phyloP scores from a whole-genome alignment of 2,797 vertebrate species.

The Columba guinea region DNA sequence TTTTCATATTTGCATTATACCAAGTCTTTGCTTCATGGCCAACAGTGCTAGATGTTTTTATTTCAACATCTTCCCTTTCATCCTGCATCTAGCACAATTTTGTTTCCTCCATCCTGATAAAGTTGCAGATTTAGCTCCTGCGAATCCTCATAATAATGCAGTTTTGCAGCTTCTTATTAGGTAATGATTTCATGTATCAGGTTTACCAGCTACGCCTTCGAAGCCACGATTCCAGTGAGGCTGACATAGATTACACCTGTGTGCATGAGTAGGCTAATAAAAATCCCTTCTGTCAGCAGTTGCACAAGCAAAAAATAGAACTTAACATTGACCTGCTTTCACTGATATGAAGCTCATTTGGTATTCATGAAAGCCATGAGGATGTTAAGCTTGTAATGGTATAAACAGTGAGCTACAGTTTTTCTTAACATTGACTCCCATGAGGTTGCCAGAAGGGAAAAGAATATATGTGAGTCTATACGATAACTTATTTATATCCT shows the following conservation, averaged over 20 bases:
- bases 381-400: not conserved
- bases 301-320: not conserved
- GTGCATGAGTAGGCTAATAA: not conserved
- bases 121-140: not conserved
- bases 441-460: not conserved
- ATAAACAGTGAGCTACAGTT: not conserved
- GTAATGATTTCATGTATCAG: not conserved
- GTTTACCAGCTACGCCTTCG: not conserved
- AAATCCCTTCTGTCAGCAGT: not conserved
- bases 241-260: not conserved
- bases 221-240: not conserved
- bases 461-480: not conserved
- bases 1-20: not conserved
- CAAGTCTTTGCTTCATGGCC: not conserved
- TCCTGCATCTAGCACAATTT: not conserved
- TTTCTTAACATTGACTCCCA: not conserved
- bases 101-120: not conserved
- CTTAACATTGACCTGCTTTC: not conserved
- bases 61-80: not conserved
- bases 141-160: not conserved
- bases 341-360: not conserved
- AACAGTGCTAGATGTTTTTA: not conserved
- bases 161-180: not conserved
- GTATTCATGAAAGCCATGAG: not conserved
- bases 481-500: not conserved